Evolutionary conservation across 2,797 vertebrate species (phyloP).

Genomic region (Myotis findleyi): DNA sequence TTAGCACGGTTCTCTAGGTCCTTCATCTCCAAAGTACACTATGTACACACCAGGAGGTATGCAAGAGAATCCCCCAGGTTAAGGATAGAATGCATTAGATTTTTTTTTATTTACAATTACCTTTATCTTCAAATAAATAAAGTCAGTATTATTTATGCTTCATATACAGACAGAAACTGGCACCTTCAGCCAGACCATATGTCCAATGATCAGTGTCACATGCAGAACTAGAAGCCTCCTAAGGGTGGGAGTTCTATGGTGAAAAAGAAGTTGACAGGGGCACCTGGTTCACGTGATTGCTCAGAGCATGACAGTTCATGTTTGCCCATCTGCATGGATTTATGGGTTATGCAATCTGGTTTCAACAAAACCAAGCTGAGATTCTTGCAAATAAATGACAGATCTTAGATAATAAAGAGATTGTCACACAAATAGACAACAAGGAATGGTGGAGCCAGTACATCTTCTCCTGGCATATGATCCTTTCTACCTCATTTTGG

Average conservation of each 20-base stretch:
- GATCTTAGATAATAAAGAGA: not conserved
- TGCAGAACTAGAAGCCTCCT: not conserved
- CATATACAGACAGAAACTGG: not conserved
- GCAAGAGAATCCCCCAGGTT: not conserved
- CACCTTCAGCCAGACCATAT: not conserved
- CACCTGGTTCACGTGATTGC: fast-evolving
- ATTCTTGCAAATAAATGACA: not conserved
- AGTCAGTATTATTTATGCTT: not conserved
- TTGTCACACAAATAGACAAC: not conserved
- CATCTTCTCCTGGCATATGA: not conserved
- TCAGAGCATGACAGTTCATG: not conserved
- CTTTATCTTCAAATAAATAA: conserved; percentile 38
- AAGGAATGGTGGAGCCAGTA: not conserved
- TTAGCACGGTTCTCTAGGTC: not conserved
- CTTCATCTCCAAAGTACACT: not conserved
- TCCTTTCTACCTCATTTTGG: not conserved
- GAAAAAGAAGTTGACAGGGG: not conserved
- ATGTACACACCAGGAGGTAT: fast-evolving
- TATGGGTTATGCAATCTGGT: not conserved
- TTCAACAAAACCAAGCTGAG: conserved; percentile 30
- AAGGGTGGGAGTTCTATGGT: not conserved
- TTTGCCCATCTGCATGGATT: too few species aligned
- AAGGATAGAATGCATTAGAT: not conserved
- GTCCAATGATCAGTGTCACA: not conserved
- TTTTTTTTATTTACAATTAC: not conserved